Evolutionary conservation across 2,113 vertebrate genomes (phyloP), one percentile per base, ranked within the genome.

Genomic region (Pelmatolapia mariae): DNA sequence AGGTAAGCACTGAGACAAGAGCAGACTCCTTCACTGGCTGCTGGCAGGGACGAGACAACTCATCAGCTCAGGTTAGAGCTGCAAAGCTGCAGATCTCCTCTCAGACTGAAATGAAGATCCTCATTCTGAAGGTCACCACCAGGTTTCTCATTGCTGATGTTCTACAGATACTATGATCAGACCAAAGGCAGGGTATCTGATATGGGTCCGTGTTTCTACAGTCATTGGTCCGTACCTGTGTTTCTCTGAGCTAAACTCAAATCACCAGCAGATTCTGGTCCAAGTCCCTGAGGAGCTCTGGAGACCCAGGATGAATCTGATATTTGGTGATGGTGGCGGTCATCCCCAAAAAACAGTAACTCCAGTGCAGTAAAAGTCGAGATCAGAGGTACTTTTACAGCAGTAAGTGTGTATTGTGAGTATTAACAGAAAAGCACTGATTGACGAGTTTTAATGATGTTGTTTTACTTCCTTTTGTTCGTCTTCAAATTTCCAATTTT

Each of bases 281-380:
- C 57, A 31, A 61, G 57, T 66, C 33, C 61, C 0, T 2, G 61
- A 66, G 18, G 1, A 36, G 4, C 19, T 66, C 61, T 38, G 61
- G 31, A 66, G 6, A 66, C 61, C 6, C 33, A 61, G 31, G 3
- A 66, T 66, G 33, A 63, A 36, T n/a, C 31, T 38, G 61, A 38
- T n/a, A 13, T 38, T 38, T 38, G 10, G 33, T 66, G 33, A 38
- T 66, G 59, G 18, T 36, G 31, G 59, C 18, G n/a, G 61, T 22
- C 1, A 38, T 33, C 29, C 10, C 36, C 11, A 40, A 71, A 71
- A 4, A 24, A 31, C 26, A 61, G 57, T 31, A 61, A 61, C 57
- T 61, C 57, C 2, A 61, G 15, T 61, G 15, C 57, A 31, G 0
- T 61, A 61, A 61, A 71, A 71, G 63, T 71, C 0, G 0, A 22